Base-by-base conservation (phyloP, 64 coral and sea anemone genomes). In the Astreopora myriophthalma region DNA sequence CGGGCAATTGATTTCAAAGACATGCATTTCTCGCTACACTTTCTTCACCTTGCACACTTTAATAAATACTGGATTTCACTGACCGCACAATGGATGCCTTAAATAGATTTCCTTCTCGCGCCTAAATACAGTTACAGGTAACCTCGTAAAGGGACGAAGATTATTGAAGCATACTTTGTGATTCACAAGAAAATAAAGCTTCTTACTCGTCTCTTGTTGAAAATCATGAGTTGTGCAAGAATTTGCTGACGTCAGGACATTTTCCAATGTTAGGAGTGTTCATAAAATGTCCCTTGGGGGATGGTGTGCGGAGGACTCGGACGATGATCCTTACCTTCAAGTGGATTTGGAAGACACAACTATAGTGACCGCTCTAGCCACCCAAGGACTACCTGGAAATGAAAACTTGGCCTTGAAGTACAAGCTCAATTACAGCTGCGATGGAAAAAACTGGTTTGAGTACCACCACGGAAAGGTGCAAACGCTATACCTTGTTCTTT, bases 351-450 rank as follows among this genome's bases (percentile, higher is more conserved):
- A 38, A 36, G 23, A 24, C 32, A 51, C 69, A n/a, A 80, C 49
- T 25, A 65, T 33, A 17, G 38, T 96, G 2, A 88, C 78, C 7
- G 91, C 91, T 20, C 38, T 94, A 32, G 92, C 95, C 3, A 96
- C 91, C 0, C 95, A 96, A 63, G 95, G 95, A 4, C 42, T 96
- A 46, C 61, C 61, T n/a, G 77, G 55, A 64, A 64, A 88, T 26
- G 88, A 66, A 27, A 86, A 96, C 63, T 81, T 87, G 87, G 91
- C 89, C 5, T 73, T 92, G 16, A 84, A 74, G n/a, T 96, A 87
- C 55, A 75, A 74, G 31, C 34, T 96, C 16, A 96, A 92, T 31
- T 96, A 87, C 31, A 96, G 95, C 80, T 96, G 95, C 48, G 62
- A 94, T 11, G 91, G 95, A n/a, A 78, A 46, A 48, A 17, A 13